These are phyloP conservation scores for Calyptommatus sinebrachiatus DNA, from an alignment of 2,113 vertebrate genomes.

Conservation along the genomic window DNA sequence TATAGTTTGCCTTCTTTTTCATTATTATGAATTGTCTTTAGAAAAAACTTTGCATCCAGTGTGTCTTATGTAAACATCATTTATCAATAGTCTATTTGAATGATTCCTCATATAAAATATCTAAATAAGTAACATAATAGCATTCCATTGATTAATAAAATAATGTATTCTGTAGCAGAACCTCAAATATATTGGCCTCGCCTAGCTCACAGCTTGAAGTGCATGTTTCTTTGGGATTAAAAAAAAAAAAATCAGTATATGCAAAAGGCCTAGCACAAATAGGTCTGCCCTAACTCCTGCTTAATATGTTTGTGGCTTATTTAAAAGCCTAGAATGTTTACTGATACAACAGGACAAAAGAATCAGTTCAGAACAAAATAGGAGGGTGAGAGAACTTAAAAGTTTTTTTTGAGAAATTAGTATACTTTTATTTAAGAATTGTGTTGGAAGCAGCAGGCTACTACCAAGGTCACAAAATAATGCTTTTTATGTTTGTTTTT, in stretches of 20 bases:
- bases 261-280: slow-evolving; percentile 36
- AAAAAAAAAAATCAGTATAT: slow-evolving; percentile 52
- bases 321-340: slow-evolving; percentile 46
- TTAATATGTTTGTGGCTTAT: slow-evolving; percentile 29
- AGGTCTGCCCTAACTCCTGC: slow-evolving; percentile 26
- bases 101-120: background rate
- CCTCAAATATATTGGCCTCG: slow-evolving; percentile 88
- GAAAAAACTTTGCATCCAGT: slow-evolving; percentile 57
- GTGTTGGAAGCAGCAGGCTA: slow-evolving; percentile 59
- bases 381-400: slow-evolving; percentile 55
- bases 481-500: background rate
- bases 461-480: background rate
- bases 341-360: slow-evolving; percentile 44
- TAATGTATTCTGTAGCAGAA: slow-evolving; percentile 88
- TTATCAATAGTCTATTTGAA: background rate
- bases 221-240: slow-evolving; percentile 81
- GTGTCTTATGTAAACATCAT: slow-evolving; percentile 29
- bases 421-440: slow-evolving; percentile 56
- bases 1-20: background rate
- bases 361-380: slow-evolving; percentile 63
- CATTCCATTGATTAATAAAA: slow-evolving; percentile 28
- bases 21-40: background rate
- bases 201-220: slow-evolving; percentile 93
- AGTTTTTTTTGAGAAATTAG: slow-evolving; percentile 57
- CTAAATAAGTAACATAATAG: background rate